A percentile compares a stretch with the other conserved stretches of the same genome.
phyloP scores from a whole-genome alignment of 1,140 invertebrate genomes.

The Capitella teleta region DNA sequence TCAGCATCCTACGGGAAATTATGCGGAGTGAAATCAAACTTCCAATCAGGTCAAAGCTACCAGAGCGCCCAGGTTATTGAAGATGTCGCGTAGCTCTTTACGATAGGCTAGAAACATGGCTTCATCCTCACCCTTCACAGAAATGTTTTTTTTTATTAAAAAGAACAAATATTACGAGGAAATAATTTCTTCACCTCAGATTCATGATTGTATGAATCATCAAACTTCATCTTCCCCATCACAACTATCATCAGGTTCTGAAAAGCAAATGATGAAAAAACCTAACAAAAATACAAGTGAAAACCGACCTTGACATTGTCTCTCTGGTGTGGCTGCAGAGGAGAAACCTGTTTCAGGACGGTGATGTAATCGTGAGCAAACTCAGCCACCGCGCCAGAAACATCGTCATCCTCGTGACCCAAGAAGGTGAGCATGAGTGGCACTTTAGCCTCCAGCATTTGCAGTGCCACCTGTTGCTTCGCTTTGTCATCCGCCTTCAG shows the following conservation, averaged over 20 bases:
- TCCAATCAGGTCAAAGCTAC: too few relatives aligned
- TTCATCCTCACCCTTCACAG: conserved; percentile 47
- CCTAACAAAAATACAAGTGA: not conserved
- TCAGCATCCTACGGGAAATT: conserved; percentile 37
- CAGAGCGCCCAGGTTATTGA: conserved; percentile 47
- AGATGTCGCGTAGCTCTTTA: conserved; percentile 48
- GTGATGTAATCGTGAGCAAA: conserved; percentile 49
- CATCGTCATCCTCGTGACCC: conserved; percentile 48
- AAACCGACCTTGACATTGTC: conserved; percentile 37
- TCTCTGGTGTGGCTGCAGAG: conserved; percentile 26
- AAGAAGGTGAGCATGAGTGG: conserved; percentile 46
- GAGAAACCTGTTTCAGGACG: conserved; percentile 38
- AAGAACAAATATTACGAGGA: not conserved
- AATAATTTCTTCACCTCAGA: conserved; percentile 24
- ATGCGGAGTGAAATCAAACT: too few relatives aligned
- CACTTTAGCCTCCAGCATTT: conserved; percentile 46
- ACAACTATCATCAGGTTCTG: conserved; percentile 44
- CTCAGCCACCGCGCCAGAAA: conserved; percentile 46
- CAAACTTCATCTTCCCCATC: conserved; percentile 49
- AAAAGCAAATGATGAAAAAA: not conserved
- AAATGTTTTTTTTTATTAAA: not conserved
- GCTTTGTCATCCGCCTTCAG: conserved; percentile 32
- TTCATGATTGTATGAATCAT: conserved; percentile 48
- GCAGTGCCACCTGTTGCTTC: conserved; percentile 28
- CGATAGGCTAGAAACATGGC: conserved; percentile 48